Conservation (phyloP, 2,797 vertebrate species). For the Brotula barbata region DNA sequence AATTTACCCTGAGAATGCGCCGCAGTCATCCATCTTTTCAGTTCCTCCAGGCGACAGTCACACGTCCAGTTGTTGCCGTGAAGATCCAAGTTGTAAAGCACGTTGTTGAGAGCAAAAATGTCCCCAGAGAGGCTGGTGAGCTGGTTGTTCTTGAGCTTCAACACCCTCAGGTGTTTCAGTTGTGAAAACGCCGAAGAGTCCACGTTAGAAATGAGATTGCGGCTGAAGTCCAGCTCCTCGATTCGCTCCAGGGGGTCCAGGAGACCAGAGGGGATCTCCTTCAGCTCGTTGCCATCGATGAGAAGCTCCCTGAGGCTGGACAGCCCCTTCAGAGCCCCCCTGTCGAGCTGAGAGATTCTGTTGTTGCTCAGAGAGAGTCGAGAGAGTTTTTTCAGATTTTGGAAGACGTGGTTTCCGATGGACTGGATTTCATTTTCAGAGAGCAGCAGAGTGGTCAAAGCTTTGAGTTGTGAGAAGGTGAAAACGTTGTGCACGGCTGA, state of each 20-base stretch:
- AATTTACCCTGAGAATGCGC: conserved; percentile 87
- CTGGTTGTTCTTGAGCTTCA: conserved; percentile 88
- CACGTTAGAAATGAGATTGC: conserved; percentile 81
- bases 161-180: conserved; percentile 80
- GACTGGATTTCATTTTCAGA: conserved; percentile 87
- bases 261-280: conserved; percentile 81
- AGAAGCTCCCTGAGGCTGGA: conserved; percentile 83
- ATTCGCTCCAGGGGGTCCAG: conserved; percentile 85
- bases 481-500: conserved; percentile 80
- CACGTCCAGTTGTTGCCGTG: conserved; percentile 94
- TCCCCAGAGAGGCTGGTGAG: conserved; percentile 84
- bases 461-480: conserved; percentile 83
- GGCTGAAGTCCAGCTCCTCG: conserved; percentile 88
- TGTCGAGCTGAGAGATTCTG: conserved; percentile 82
- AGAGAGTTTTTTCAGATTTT: conserved; percentile 82
- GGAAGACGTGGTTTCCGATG: conserved; percentile 84
- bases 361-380: conserved; percentile 89
- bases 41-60: conserved; percentile 85
- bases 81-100: conserved; percentile 87
- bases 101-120: conserved; percentile 82
- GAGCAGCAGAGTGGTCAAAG: conserved; percentile 86
- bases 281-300: conserved; percentile 87
- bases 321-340: conserved; percentile 83
- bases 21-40: conserved; percentile 88
- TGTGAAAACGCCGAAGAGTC: conserved; percentile 79